Evolutionary conservation across 2,113 vertebrate genomes (phyloP).

Genomic region (Chaetops frenatus): DNA sequence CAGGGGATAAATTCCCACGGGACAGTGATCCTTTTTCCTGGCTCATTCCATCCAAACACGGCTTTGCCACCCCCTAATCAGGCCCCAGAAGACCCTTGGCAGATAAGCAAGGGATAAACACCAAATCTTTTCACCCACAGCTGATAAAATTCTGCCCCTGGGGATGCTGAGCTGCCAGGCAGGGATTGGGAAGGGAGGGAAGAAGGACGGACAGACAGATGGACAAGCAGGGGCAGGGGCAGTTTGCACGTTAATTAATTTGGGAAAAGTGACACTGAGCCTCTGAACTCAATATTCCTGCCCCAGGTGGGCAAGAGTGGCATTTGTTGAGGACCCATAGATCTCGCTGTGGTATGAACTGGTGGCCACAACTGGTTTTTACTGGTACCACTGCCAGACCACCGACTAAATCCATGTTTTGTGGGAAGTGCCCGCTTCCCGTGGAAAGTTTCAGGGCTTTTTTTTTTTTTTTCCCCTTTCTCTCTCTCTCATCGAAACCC

Average conservation of each 20-base stretch:
- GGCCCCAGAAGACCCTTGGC: background rate
- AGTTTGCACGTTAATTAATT: background rate
- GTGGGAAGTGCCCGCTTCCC: background rate
- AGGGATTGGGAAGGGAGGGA: background rate
- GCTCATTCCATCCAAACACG: background rate
- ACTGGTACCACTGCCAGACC: background rate
- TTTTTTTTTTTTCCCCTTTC: background rate
- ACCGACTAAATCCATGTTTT: background rate
- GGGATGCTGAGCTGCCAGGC: background rate
- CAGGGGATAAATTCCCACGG: background rate
- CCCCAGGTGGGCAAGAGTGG: background rate
- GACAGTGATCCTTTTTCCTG: background rate
- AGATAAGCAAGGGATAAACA: background rate
- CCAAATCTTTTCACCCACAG: background rate
- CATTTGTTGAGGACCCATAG: background rate
- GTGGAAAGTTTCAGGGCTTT: conserved; percentile 9
- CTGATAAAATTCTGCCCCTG: background rate
- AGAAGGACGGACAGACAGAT: background rate
- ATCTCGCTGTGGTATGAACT: accelerated
- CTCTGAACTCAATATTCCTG: background rate
- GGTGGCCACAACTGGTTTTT: background rate
- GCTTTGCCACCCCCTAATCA: background rate
- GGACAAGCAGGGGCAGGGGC: background rate
- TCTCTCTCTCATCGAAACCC: background rate
- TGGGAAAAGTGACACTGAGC: accelerated